These are phyloP conservation scores for Laspeyria flexula DNA, from an alignment of 2,888 invertebrate genomes.

Conservation along the genomic window DNA sequence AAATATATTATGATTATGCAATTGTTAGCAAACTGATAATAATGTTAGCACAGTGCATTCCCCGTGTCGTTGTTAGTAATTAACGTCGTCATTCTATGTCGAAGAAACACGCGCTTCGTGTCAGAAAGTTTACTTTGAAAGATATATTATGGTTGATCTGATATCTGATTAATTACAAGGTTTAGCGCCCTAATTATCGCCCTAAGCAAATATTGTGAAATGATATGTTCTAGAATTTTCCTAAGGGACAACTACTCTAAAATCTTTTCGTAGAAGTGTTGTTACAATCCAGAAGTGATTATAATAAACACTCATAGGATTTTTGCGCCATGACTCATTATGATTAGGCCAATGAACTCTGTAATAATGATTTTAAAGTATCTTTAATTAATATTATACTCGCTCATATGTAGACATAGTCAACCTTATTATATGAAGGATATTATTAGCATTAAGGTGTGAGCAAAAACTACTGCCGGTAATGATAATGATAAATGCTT, in stretches of 20 bases:
- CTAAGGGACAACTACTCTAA: not conserved
- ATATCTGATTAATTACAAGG: not conserved
- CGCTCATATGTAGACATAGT: not conserved
- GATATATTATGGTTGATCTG: not conserved
- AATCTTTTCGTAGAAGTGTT: not conserved
- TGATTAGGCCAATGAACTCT: not conserved
- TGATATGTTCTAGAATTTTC: not conserved
- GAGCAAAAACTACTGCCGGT: too few species aligned
- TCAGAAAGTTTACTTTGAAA: slow-evolving; percentile 9
- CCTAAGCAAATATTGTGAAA: not conserved
- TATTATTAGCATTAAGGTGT: too few species aligned
- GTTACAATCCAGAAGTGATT: not conserved
- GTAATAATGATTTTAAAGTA: not conserved
- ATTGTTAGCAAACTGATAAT: slow-evolving; percentile 67
- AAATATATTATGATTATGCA: slow-evolving; percentile 60
- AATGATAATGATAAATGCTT: not conserved
- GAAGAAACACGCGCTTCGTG: slow-evolving; percentile 26
- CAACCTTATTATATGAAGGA: too few species aligned
- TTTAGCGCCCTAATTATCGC: not conserved
- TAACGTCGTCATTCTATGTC: slow-evolving; percentile 40
- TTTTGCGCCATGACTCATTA: not conserved
- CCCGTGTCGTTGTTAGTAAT: slow-evolving; percentile 40
- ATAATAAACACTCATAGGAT: not conserved
- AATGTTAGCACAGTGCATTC: slow-evolving; percentile 70
- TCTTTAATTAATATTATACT: not conserved